Base-by-base conservation (phyloP, 2,113 vertebrate species). In the Pygoscelis adeliae region DNA sequence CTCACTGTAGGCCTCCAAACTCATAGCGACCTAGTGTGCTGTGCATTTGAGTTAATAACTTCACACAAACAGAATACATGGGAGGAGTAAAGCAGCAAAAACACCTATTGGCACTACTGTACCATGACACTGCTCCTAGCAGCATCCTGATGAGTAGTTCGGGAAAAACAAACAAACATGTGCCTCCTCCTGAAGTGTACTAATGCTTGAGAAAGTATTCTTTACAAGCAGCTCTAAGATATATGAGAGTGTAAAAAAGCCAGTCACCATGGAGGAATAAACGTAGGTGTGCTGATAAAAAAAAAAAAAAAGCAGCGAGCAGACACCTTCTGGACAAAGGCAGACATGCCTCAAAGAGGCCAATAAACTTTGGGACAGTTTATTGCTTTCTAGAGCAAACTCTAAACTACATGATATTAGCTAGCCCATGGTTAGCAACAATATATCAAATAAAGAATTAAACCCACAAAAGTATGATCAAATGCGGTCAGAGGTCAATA, bases 1-100 rank as follows among this genome's bases (percentile, higher is more conserved):
- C 34, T 69, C 27, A 36, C 7, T 23, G 3, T 0, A 36, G 47
- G 7, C 9, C 26, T 53, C 13, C 38, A 56, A 61, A 65, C 23
- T 59, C 46, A 42, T 3, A 61, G 29, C 0, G 4, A 30, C 14
- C 26, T 5, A 25, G 3, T 9, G 13, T 4, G 3, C 18, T 73
- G 38, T 26, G n/a, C 19, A 52, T 88, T 55, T 56, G 17, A 67
- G 44, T 76, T 34, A 81, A 15, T 14, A 55, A 40, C 26, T 73
- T 77, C 34, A 62, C 50, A 46, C 13, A 82, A n/a, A 59, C 6
- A 34, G 34, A 81, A 42, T 26, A 66, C 0, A 0, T 9, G 42
- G 29, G 63, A 83, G 29, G 22, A 84, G 12, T 26, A 50, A 67
- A 71, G 55, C 1, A 2, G 23, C 8, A 50, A 70, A 78, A 56